A percentile compares a stretch with the other conserved stretches of the same genome.
Evolutionary conservation across 2,888 invertebrate species (phyloP).

Genomic region (Parthenolecanium corni): DNA sequence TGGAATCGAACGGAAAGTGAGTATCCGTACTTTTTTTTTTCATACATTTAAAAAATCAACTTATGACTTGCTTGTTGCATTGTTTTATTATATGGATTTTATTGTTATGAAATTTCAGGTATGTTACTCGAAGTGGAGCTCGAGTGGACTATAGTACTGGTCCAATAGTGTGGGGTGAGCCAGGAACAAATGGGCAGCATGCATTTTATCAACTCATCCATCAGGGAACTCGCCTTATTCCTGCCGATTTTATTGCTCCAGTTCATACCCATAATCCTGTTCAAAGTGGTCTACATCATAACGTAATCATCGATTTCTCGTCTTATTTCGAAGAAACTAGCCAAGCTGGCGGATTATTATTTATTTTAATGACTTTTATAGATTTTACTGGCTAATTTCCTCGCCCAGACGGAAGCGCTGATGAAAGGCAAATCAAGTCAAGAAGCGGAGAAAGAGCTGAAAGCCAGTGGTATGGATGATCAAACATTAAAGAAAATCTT

Average conservation of each 20-base stretch:
- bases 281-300: conserved; percentile 70
- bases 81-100: not conserved
- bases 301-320: conserved; percentile 40
- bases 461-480: conserved; percentile 61
- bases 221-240: conserved; percentile 82
- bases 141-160: conserved; percentile 53
- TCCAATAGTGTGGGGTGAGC: conserved; percentile 93
- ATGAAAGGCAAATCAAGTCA: conserved; percentile 64
- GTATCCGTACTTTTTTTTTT: too few relatives aligned
- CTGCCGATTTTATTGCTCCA: conserved; percentile 93
- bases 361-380: conserved; percentile 34
- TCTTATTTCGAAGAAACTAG: not conserved
- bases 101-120: conserved; percentile 37
- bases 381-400: conserved; percentile 89
- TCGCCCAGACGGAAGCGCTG: conserved; percentile 96
- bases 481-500: conserved; percentile 66
- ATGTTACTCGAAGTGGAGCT: conserved; percentile 60
- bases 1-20: conserved; percentile 97
- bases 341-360: not conserved
- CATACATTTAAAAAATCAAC: not conserved
- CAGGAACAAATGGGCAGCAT: conserved; percentile 98
- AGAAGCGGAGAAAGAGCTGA: conserved; percentile 67
- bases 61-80: not conserved
- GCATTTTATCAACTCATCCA: conserved; percentile 99
- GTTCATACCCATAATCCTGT: conserved; percentile 77